Base-by-base conservation (phyloP, 2,113 vertebrate species). In the Seriola dumerili region DNA sequence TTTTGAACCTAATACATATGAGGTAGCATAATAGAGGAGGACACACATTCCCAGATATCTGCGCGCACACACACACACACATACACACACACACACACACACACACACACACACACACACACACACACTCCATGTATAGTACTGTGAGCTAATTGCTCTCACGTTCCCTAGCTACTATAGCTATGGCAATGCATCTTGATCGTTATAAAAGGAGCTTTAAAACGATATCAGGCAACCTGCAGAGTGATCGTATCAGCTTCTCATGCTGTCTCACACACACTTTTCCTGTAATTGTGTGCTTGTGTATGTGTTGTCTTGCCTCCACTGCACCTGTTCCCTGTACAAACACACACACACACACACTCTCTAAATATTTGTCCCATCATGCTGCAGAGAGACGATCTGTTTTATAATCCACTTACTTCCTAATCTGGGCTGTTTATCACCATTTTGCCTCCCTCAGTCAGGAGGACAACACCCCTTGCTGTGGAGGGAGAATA, bases 111-210 rank as follows among this genome's bases (percentile, higher is more conserved):
- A 54, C 50, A 58, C 63, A 34, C 23, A 61, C 42, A 40, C 65
- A 71, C 38, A 19, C 46, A 50, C 72, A 64, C 72, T 55, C 19
- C 40, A 14, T 57, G 46, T 58, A 38, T 25, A 9, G 55, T 76
- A 50, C 48, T 42, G n/a, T 67, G 54, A 58, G 52, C 42, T 83
- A 85, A 93, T 83, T 87, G 69, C 29, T 80, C 83, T 87, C 66
- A 83, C 12, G 79, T 87, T 83, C 70, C 81, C 85, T 64, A 91
- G 81, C 64, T 70, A 76, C 88, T 36, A 85, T 92, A 72, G 66
- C 81, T 76, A 89, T 92, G 83, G 89, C 44, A 94, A 92, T 88
- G 70, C 16, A 40, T 78, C 72, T 63, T 71, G 54, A 74, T 90
- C 64, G 5, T 65, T 66, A 34, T 14, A 61, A 65, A 29, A 79